Conservation (phyloP, 2,888 invertebrate genomes). For the Diaperis boleti region DNA sequence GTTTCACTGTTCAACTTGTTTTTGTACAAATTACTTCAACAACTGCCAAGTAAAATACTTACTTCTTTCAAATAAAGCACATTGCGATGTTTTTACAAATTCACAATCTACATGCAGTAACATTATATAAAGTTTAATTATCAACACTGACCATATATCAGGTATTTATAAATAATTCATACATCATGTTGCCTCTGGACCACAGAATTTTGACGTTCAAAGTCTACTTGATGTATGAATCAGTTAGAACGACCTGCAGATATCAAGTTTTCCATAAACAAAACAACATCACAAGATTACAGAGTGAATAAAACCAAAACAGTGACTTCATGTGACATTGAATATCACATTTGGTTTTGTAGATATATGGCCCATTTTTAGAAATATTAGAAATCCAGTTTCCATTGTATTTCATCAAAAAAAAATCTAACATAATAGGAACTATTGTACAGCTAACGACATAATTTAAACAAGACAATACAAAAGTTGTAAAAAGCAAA, state of each 20-base stretch:
- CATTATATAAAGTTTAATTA: conserved; percentile 15
- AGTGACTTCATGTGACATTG: too few relatives aligned
- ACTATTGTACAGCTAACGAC: conserved; percentile 27
- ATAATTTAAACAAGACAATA: conserved; percentile 15
- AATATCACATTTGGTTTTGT: too few relatives aligned
- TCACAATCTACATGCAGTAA: conserved; percentile 26
- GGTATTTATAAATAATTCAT: too few relatives aligned
- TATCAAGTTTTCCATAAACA: conserved; percentile 32
- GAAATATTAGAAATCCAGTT: not conserved
- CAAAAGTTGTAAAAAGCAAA: conserved; percentile 19
- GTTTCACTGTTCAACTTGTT: conserved; percentile 18
- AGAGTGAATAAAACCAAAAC: too few relatives aligned
- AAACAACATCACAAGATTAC: conserved; percentile 29
- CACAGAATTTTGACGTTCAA: too few relatives aligned
- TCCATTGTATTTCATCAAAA: conserved; percentile 8
- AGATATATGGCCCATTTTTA: too few relatives aligned
- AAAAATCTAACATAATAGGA: conserved; percentile 25
- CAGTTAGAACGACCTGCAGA: too few relatives aligned
- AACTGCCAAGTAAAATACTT: conserved; percentile 38
- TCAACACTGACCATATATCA: conserved; percentile 28
- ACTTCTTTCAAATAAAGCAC: conserved; percentile 32
- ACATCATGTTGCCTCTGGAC: too few relatives aligned
- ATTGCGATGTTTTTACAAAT: conserved; percentile 19
- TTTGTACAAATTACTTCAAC: conserved; percentile 7
- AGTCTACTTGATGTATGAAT: too few relatives aligned